These are phyloP conservation scores for Napeogenes sylphis DNA, from an alignment of 2,888 invertebrate species.

Conservation along the genomic window DNA sequence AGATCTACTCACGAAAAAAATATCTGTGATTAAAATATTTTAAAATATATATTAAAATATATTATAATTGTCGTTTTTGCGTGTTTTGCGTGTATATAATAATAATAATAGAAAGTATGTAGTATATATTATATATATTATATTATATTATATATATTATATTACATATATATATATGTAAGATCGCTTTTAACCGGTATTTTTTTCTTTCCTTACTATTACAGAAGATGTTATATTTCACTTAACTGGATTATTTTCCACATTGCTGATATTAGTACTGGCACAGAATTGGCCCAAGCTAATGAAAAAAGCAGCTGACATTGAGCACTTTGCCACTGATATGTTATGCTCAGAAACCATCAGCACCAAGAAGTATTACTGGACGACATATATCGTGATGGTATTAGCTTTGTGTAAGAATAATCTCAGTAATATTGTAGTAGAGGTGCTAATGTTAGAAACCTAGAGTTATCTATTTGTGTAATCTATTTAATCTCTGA, in stretches of 20 bases:
- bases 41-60: too few species aligned
- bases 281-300: conserved; percentile 43
- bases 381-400: conserved; percentile 35
- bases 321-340: conserved; percentile 37
- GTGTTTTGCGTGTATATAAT: neutral
- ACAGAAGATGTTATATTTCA: conserved; percentile 41
- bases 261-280: conserved; percentile 36
- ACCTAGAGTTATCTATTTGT: too few species aligned
- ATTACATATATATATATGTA: too few species aligned
- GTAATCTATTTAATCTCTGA: too few species aligned
- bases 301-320: conserved; percentile 36
- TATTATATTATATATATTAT: too few species aligned
- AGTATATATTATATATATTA: conserved; percentile 11
- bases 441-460: too few species aligned
- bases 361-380: conserved; percentile 29
- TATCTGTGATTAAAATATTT: too few species aligned
- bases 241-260: conserved; percentile 29
- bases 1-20: too few species aligned
- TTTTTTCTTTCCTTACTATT: conserved; percentile 32
- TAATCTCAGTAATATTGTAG: neutral
- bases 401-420: conserved; percentile 39
- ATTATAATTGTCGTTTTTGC: too few species aligned
- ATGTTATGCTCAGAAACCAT: conserved; percentile 32
- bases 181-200: conserved; percentile 7
- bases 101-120: neutral